A percentile compares a stretch with the other conserved stretches of the same genome.
phyloP scores from a whole-genome alignment of 2,113 vertebrate species.

The Tragulus kanchil region DNA sequence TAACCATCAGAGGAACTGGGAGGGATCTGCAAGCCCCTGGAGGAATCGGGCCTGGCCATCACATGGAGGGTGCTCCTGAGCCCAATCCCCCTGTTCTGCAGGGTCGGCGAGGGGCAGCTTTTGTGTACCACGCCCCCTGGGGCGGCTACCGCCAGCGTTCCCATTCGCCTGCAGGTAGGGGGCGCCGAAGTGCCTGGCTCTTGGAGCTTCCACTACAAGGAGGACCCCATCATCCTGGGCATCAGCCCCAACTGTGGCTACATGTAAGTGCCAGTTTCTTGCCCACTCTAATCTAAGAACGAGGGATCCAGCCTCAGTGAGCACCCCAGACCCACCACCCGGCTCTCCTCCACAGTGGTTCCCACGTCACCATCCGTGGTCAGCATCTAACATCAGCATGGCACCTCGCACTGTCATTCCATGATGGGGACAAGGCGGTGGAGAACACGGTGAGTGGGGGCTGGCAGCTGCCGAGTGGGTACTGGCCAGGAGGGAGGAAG shows the following conservation, averaged over 20 bases:
- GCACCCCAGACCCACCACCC: neutral
- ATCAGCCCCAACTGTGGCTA: slow-evolving; percentile 93
- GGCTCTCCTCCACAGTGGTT: slow-evolving; percentile 88
- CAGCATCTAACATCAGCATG: slow-evolving; percentile 93
- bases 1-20: neutral
- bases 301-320: neutral
- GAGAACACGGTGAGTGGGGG: slow-evolving; percentile 66
- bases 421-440: slow-evolving; percentile 59
- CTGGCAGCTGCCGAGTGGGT: neutral
- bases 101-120: slow-evolving; percentile 76
- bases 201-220: slow-evolving; percentile 92
- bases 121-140: slow-evolving; percentile 78
- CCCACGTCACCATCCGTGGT: slow-evolving; percentile 91
- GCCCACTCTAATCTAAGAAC: neutral
- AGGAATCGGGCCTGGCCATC: neutral
- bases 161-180: slow-evolving; percentile 91
- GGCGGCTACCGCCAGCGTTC: slow-evolving; percentile 22
- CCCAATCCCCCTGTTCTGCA: slow-evolving; percentile 67
- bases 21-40: neutral
- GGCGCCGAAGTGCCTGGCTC: slow-evolving; percentile 89
- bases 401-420: slow-evolving; percentile 89
- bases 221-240: slow-evolving; percentile 89
- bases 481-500: neutral
- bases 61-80: neutral
- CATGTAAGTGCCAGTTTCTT: slow-evolving; percentile 76